Conservation (phyloP, 2,888 invertebrate species). For the Polydrusus tereticollis region DNA sequence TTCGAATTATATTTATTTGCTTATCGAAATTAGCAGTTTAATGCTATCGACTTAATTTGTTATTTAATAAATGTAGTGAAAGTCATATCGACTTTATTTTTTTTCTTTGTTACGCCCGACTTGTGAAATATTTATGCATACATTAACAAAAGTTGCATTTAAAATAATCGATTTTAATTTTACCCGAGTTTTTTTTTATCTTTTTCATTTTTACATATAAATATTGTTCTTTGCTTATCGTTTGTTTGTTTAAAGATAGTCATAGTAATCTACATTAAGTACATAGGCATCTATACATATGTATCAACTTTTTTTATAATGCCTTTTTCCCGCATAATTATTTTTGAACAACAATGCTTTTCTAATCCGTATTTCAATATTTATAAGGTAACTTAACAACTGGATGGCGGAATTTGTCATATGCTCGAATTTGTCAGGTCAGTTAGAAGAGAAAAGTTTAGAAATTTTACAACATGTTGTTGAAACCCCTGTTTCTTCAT, state of each 20-base stretch:
- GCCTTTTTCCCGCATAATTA: too few species aligned
- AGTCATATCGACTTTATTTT: background rate
- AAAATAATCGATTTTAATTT: background rate
- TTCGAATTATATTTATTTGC: slow-evolving; percentile 2
- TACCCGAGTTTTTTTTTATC: background rate
- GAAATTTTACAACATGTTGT: too few species aligned
- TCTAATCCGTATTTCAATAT: too few species aligned
- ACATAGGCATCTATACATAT: too few species aligned
- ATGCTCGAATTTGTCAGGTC: too few species aligned
- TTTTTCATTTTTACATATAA: background rate
- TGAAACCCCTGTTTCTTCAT: too few species aligned
- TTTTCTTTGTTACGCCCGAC: background rate
- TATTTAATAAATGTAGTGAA: slow-evolving; percentile 12
- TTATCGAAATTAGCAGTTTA: slow-evolving; percentile 6
- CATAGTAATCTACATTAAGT: background rate
- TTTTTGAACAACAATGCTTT: too few species aligned
- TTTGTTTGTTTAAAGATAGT: background rate
- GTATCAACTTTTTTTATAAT: background rate
- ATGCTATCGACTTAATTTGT: background rate
- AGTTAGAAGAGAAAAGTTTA: too few species aligned
- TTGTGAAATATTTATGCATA: slow-evolving; percentile 4
- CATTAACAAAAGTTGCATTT: background rate
- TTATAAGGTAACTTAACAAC: too few species aligned
- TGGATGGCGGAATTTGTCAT: too few species aligned
- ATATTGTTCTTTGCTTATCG: background rate